A percentile compares a stretch with the other conserved stretches of the same genome.
Evolutionary conservation across 1,140 invertebrate genomes (phyloP).

Genomic region (Bombus ignitus): DNA sequence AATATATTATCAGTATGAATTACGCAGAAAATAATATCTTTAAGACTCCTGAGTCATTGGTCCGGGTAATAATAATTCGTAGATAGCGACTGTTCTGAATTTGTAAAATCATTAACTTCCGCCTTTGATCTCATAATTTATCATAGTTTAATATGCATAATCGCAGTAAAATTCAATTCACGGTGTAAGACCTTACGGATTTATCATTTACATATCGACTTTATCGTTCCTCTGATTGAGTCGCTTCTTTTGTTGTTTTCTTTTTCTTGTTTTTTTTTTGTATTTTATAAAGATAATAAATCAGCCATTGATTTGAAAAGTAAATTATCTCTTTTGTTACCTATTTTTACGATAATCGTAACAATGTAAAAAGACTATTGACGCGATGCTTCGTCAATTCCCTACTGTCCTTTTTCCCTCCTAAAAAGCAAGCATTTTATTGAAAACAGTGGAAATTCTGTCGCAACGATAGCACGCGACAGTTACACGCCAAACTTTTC

Average conservation of each 20-base stretch:
- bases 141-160: background rate
- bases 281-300: background rate
- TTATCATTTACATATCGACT: background rate
- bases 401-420: too few species aligned
- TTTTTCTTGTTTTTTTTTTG: background rate
- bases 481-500: background rate
- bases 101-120: background rate
- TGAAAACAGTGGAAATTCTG: background rate
- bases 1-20: background rate
- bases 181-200: background rate
- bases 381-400: background rate
- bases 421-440: background rate
- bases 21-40: background rate
- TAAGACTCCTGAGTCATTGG: background rate
- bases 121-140: background rate
- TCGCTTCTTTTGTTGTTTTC: too few species aligned
- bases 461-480: too few species aligned
- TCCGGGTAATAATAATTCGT: background rate
- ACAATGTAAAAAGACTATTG: background rate
- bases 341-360: background rate
- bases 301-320: background rate
- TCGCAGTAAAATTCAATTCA: background rate
- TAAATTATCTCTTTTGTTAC: background rate
- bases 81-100: background rate
- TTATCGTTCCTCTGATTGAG: background rate